Evolutionary conservation across 2,113 vertebrate genomes (phyloP), one percentile per base, ranked within the genome.

Genomic region (Heterochromis multidens): DNA sequence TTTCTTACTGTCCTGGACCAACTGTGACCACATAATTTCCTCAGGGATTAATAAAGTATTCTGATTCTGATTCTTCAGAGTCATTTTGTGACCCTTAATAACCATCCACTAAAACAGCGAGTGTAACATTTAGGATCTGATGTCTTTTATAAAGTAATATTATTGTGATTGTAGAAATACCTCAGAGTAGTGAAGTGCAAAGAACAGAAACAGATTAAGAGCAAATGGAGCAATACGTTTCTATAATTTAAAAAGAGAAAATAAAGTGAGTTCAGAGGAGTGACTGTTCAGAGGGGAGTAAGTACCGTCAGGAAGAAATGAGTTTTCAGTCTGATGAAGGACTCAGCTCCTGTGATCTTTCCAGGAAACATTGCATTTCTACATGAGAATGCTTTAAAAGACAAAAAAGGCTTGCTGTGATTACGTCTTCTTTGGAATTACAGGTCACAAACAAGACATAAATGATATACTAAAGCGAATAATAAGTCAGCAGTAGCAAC

Each of bases 261-360:
- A 54, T 54, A 74, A 74, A 31, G 27, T 74, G 54, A 83, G 33
- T 58, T 6, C 46, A 40, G 46, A 72, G 56, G 16, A 56, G 56
- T 5, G 49, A 87, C 77, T 6, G 17, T 49, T 86, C 81, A 84
- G 43, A 67, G 54, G 63, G 67, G 74, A 88, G 65, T 8, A 8
- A 17, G 46, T 37, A 77, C 49, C 9, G 14, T 79, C 62, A 52
- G 35, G 25, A 58, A 80, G 76, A 83, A 85, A 87, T 83, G 27
- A 31, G 67, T 78, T 87, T 82, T 77, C 77, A n/a, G 72, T 56
- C 62, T 85, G 80, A 90, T 76, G 76, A 77, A 90, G 59, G 61
- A 78, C 31, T 58, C 58, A 21, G 19, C 70, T 33, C 31, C 70
- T 74, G 46, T 54, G 70, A 74, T 54, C 54, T 33, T 54, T 74